These are phyloP conservation scores for Thamnophis sirtalis DNA, from an alignment of 2,113 vertebrate species.

Conservation along the genomic window DNA sequence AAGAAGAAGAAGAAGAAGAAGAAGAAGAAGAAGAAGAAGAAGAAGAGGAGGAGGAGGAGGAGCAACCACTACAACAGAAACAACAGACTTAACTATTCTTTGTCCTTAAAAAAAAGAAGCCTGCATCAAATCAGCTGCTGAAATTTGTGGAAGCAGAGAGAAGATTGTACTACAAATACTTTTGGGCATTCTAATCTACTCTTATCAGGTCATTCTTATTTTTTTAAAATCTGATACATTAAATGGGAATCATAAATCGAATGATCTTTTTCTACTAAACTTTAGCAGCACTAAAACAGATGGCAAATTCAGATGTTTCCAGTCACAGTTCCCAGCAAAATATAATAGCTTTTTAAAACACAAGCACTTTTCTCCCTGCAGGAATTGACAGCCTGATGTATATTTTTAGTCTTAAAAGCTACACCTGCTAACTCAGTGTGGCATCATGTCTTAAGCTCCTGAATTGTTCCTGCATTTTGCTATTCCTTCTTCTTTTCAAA, in stretches of 20 bases:
- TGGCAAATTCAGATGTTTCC: constrained; percentile 35
- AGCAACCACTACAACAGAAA: too few species aligned
- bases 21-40: too few species aligned
- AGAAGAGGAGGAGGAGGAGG: too few species aligned
- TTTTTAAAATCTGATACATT: background rate
- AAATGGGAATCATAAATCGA: background rate
- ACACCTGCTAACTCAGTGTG: background rate
- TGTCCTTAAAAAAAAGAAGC: background rate
- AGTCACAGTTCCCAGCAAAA: constrained; percentile 25
- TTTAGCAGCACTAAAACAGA: constrained; percentile 23
- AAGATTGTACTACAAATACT: background rate
- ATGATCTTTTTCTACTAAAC: background rate
- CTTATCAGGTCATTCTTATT: background rate
- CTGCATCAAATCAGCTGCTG: background rate
- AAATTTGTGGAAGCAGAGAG: background rate
- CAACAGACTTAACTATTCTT: background rate
- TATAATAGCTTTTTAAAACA: constrained; percentile 27
- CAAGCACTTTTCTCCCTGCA: background rate
- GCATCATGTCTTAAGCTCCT: background rate
- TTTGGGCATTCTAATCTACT: background rate
- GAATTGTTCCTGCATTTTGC: background rate
- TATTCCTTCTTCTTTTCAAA: background rate
- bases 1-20: too few species aligned
- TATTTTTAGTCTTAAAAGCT: constrained; percentile 15
- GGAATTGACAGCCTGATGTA: constrained; percentile 34